Base-by-base conservation (phyloP, 2,888 invertebrate genomes). In the Lithosia quadra region DNA sequence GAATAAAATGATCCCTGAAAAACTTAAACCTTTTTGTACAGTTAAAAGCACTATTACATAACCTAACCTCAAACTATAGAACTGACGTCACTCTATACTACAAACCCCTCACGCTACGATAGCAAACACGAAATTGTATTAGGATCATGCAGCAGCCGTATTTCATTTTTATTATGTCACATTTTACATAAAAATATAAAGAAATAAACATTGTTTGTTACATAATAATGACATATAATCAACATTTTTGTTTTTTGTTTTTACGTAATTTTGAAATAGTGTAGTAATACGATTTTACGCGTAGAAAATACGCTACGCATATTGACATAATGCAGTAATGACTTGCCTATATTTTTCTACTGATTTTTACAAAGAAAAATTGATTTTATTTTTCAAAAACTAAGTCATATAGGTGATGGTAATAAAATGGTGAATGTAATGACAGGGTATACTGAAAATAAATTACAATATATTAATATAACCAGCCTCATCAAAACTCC, bases 321-420 rank as follows among this genome's bases (percentile, higher is more conserved):
- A 84, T 86, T 88, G 89, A 86, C 92, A 91, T 91, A 92, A 90
- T 92, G 92, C 92, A 92, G 92, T 84, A 84, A 87, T 87, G 82
- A 87, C 77, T 82, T 77, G 71, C 78, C 83, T 76, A 65, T 77
- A 76, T 73, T 75, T 72, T 69, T 65, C 24, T 24, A 22, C 18
- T 56, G 64, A 61, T 67, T 71, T 57, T 72, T 59, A 24, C n/a
- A 59, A 24, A 15, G 33, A 24, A 65, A 60, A 60, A n/a, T 1
- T 13, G 8, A 28, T 22, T 34, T 33, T 58, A 64, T 67, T 59
- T 28, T 11, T 58, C 33, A 56, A 65, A 69, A 58, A 71, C 68
- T 60, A 24, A 61, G 65, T 64, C 66, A 63, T 71, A 67, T 67
- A 78, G 57, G 74, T 71, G 81, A 81, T 82, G 5, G n/a, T n/a